Evolutionary conservation across 1,140 invertebrate species (phyloP).

Genomic region (Drosophila dunni): DNA sequence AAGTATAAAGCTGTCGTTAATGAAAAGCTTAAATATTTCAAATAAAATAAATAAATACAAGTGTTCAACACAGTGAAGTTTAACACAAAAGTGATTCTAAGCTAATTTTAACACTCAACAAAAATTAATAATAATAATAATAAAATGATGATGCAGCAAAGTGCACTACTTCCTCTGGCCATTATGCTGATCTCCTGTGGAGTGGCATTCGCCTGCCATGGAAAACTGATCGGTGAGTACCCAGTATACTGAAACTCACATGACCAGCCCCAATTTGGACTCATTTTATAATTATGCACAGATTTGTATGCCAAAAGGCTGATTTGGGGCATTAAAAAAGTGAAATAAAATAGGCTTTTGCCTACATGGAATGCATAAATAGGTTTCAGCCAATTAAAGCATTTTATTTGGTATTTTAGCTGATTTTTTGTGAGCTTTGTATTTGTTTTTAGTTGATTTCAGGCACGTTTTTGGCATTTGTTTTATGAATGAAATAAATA

Average conservation of each 20-base stretch:
- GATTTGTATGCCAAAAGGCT: constrained; percentile 54
- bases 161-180: constrained; percentile 59
- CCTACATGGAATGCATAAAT: constrained; percentile 47
- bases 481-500: constrained; percentile 63
- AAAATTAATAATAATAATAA: constrained; percentile 32
- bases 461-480: constrained; percentile 66
- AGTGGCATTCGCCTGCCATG: constrained; percentile 74
- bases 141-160: constrained; percentile 72
- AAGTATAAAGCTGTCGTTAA: constrained; percentile 66
- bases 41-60: constrained; percentile 28
- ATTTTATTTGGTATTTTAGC: constrained; percentile 21
- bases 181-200: constrained; percentile 67
- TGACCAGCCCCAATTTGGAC: constrained; percentile 19
- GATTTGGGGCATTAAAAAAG: constrained; percentile 43
- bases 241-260: neutral
- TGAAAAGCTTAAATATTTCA: constrained; percentile 68
- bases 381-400: constrained; percentile 25
- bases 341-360: constrained; percentile 26
- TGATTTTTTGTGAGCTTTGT: constrained; percentile 18
- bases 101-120: constrained; percentile 2
- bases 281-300: neutral
- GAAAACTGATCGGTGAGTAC: constrained; percentile 80
- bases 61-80: constrained; percentile 45
- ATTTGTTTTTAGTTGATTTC: constrained; percentile 37
- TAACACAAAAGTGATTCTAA: constrained; percentile 32